These are phyloP conservation scores for Zonotrichia leucophrys DNA, from an alignment of 2,113 vertebrate species.

Conservation along the genomic window DNA sequence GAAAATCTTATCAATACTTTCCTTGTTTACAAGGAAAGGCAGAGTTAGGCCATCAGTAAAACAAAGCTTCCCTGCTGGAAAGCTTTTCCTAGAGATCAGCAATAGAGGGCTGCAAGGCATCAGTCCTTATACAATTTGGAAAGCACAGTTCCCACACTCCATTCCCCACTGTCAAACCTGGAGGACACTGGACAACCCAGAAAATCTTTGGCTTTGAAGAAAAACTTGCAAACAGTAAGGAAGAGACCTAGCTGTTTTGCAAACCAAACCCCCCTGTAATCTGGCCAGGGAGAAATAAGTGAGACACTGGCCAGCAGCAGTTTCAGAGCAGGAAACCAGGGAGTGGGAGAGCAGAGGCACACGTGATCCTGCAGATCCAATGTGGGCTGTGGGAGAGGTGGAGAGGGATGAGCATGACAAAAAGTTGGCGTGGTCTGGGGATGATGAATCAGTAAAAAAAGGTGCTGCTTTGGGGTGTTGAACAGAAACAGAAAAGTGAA, in stretches of 20 bases:
- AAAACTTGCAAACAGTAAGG: background rate
- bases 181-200: background rate
- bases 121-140: background rate
- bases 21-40: background rate
- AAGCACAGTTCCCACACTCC: background rate
- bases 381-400: background rate
- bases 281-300: background rate
- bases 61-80: background rate
- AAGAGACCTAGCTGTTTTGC: background rate
- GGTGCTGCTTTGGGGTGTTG: background rate
- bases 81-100: background rate
- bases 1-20: background rate
- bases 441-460: background rate
- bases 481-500: background rate
- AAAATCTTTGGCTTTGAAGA: background rate
- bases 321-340: background rate
- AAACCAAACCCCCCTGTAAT: background rate
- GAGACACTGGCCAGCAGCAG: background rate
- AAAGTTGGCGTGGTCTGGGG: background rate
- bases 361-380: background rate
- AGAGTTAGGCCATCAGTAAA: background rate
- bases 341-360: background rate
- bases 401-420: accelerated
- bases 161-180: background rate
- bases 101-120: background rate